Conservation (phyloP, 2,113 vertebrate genomes). For the Siniperca chuatsi region DNA sequence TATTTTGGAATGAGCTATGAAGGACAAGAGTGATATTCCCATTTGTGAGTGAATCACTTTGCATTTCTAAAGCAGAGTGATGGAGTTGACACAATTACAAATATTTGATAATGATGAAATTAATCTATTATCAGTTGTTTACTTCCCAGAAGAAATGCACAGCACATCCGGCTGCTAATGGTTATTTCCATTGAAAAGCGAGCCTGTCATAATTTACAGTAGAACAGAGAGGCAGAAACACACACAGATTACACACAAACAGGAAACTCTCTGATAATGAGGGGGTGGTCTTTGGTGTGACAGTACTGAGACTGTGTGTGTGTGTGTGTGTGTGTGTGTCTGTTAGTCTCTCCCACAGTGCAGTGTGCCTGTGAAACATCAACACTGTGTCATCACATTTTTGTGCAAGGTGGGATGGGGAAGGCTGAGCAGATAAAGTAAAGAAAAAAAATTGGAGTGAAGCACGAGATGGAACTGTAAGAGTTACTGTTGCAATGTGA, state of each 20-base stretch:
- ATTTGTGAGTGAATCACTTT: slow-evolving; percentile 12
- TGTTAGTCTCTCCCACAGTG: slow-evolving; percentile 14
- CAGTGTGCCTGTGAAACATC: slow-evolving; percentile 56
- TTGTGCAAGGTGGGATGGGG: not conserved
- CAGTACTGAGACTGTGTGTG: not conserved
- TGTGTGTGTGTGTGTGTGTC: not conserved
- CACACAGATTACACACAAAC: slow-evolving; percentile 1
- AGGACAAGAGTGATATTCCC: not conserved
- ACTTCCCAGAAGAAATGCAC: slow-evolving; percentile 10
- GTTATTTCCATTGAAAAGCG: not conserved
- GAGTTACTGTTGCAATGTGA: not conserved
- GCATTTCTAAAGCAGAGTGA: slow-evolving; percentile 12
- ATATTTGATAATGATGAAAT: slow-evolving; percentile 21
- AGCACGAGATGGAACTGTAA: not conserved
- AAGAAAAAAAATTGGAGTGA: not conserved
- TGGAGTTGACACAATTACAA: slow-evolving; percentile 43
- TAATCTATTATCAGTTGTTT: slow-evolving; percentile 23
- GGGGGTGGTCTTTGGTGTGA: slow-evolving; percentile 12
- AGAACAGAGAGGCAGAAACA: not conserved
- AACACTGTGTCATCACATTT: slow-evolving; percentile 57
- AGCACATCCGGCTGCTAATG: not conserved
- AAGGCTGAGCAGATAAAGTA: not conserved
- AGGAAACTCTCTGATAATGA: slow-evolving; percentile 15
- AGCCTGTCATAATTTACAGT: not conserved
- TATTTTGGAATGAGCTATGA: not conserved